phyloP scores from a whole-genome alignment of 2,797 vertebrate species.

The Fistularia commersonii region DNA sequence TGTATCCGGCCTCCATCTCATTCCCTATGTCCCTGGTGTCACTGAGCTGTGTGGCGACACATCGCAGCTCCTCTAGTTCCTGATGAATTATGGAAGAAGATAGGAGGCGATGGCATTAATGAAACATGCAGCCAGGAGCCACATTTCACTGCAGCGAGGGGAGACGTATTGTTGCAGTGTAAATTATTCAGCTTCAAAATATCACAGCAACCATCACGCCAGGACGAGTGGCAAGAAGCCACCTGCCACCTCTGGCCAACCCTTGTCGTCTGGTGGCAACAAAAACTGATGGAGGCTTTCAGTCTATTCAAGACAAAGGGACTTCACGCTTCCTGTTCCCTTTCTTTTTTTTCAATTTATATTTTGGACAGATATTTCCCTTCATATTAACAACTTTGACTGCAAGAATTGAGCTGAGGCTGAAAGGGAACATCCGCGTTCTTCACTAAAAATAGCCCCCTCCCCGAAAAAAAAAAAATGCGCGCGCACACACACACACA shows the following conservation, averaged over 20 bases:
- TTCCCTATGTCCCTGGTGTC: slow-evolving; percentile 59
- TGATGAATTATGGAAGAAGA: slow-evolving; percentile 84
- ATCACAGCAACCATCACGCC: slow-evolving; percentile 72
- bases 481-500: too few species aligned
- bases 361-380: too few species aligned
- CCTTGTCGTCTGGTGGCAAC: slow-evolving; percentile 14
- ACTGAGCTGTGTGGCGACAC: slow-evolving; percentile 73
- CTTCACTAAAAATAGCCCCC: too few species aligned
- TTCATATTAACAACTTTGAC: too few species aligned
- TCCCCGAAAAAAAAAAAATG: too few species aligned
- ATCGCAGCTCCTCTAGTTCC: slow-evolving; percentile 76
- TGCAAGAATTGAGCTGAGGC: too few species aligned
- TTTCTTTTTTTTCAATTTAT: too few species aligned
- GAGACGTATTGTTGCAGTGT: slow-evolving; percentile 67
- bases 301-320: too few species aligned
- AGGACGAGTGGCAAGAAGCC: slow-evolving; percentile 58
- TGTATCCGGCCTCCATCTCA: slow-evolving; percentile 67
- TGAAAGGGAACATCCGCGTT: too few species aligned
- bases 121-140: slow-evolving; percentile 82
- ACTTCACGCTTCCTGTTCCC: too few species aligned
- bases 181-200: slow-evolving; percentile 78
- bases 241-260: slow-evolving; percentile 63
- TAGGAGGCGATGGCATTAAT: slow-evolving; percentile 81
- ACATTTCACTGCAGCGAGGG: slow-evolving; percentile 65
- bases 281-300: too few species aligned